Evolutionary conservation across 2,113 vertebrate species (phyloP).

Genomic region (Thalassoma bifasciatum): DNA sequence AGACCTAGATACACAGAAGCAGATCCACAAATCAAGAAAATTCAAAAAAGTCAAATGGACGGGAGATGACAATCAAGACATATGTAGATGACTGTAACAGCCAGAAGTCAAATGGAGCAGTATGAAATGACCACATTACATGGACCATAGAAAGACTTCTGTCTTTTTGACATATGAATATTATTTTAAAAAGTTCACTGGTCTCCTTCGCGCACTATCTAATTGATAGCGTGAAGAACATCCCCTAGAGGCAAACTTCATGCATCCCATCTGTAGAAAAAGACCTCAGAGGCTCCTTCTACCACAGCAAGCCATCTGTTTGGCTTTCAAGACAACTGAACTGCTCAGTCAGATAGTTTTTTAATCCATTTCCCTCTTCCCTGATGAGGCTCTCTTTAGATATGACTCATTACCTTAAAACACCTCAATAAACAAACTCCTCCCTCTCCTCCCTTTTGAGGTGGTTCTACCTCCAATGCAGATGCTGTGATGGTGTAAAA

Average conservation of each 20-base stretch:
- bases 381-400: slow-evolving; percentile 57
- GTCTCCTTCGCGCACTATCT: slow-evolving; percentile 42
- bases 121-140: neutral
- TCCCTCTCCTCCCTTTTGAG: slow-evolving; percentile 3
- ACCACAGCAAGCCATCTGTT: slow-evolving; percentile 75
- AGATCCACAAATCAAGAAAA: neutral
- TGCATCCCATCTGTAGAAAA: slow-evolving; percentile 61
- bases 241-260: slow-evolving; percentile 47
- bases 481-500: slow-evolving; percentile 23
- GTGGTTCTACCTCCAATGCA: slow-evolving; percentile 40
- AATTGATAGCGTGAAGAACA: slow-evolving; percentile 58
- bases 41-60: too few relatives aligned
- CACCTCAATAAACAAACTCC: slow-evolving; percentile 40
- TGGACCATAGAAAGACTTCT: neutral
- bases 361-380: slow-evolving; percentile 60
- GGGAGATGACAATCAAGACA: too few relatives aligned
- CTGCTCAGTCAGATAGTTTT: slow-evolving; percentile 60
- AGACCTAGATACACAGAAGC: neutral
- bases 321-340: slow-evolving; percentile 68
- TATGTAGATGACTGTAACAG: neutral
- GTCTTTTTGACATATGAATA: slow-evolving; percentile 36
- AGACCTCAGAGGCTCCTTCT: slow-evolving; percentile 66
- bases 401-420: slow-evolving; percentile 69
- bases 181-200: slow-evolving; percentile 47
- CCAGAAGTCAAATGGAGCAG: neutral